Conservation (phyloP, 64 coral and sea anemone genomes). For the Montipora capricornis region DNA sequence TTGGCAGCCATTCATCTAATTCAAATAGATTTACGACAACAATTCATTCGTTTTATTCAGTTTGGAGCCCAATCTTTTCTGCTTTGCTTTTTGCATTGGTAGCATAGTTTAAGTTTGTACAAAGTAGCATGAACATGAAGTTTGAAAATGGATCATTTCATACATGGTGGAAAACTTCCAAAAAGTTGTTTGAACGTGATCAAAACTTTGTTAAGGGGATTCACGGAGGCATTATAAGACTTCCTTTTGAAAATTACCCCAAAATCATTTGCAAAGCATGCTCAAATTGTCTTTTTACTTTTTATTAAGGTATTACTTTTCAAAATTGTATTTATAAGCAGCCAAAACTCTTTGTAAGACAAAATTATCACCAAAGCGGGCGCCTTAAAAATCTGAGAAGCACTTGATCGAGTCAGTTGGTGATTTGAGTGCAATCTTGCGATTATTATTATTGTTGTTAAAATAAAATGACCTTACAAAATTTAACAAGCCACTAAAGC, state of each 20-base stretch:
- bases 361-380: not conserved
- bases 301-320: not conserved
- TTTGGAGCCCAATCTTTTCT: slow-evolving; percentile 56
- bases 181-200: not conserved
- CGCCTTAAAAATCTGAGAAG: not conserved
- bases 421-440: not conserved
- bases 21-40: slow-evolving; percentile 2
- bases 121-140: not conserved
- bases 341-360: not conserved
- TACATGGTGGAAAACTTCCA: not conserved
- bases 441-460: not conserved
- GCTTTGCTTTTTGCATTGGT: slow-evolving; percentile 11
- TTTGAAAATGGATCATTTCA: not conserved
- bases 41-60: not conserved
- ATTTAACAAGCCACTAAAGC: slow-evolving; percentile 3
- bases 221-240: not conserved
- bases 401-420: not conserved
- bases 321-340: not conserved
- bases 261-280: not conserved
- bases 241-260: not conserved
- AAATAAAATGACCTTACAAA: slow-evolving; percentile 49
- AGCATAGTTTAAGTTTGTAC: not conserved
- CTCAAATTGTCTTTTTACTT: slow-evolving; percentile 40
- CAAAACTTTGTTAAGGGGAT: slow-evolving; percentile 3
- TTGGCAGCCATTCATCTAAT: slow-evolving; percentile 45